Evolutionary conservation across 2,113 vertebrate genomes (phyloP), one percentile per base, ranked within the genome.

Genomic region (Ancistrus triradiatus): DNA sequence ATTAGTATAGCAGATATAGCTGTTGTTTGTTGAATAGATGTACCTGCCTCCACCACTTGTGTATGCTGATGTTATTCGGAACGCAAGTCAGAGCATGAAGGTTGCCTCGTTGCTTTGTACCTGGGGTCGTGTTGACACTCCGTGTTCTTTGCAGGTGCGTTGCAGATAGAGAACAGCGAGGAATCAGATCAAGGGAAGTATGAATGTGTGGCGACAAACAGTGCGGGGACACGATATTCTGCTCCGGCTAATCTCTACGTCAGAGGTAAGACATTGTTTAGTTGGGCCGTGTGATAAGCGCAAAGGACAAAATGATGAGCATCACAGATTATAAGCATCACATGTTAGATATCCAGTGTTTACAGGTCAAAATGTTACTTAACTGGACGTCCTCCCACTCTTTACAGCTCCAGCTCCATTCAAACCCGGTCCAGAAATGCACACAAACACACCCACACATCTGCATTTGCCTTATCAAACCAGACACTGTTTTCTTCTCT

Each of bases 121-220:
- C 25, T 7, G 43, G 24, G 18, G 31, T 46, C 55, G 42, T 37
- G 8, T 61, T 42, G 58, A 62, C 40, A 11, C 33, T 31, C 53
- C 74, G 19, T 51, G 69, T 81, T 84, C 80, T 81, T 18, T 78
- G 73, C 89, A 98, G 96, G 96, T 81, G 96, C 94, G 9, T 89
- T 98, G 62, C 96, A 98, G 82, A 97, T 98, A 59, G 96, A 98
- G 79, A 95, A 93, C 88, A 98, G 96, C 0, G 94, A 98, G 80
- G 95, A 98, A 77, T 93, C 94, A 0, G 96, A 98, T 88, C 95
- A 98, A 87, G 96, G 96, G 76, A 98, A 98, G 88, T 98, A 98
- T 0, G 95, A 98, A 77, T 98, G 96, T 38, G 93, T 98, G 77
- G 94, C 95, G 6, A 91, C 91, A 78, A 98, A 98, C 91, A 91